A percentile compares a stretch with the other conserved stretches of the same genome.
phyloP scores from a whole-genome alignment of 2,113 vertebrate genomes.

The Myiopsitta monachus region DNA sequence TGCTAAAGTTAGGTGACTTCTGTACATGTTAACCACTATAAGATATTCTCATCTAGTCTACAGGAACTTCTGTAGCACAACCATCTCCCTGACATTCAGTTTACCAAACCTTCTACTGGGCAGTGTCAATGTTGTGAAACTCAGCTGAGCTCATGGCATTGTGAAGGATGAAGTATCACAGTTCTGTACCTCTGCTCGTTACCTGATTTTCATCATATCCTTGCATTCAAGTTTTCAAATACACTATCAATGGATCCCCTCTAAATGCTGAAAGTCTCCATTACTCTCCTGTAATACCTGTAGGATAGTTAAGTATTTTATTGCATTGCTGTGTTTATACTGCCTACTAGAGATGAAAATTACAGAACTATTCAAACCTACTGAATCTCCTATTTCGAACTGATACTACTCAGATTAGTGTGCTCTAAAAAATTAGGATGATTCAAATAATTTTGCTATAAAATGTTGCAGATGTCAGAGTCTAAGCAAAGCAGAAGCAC shows the following conservation, averaged over 20 bases:
- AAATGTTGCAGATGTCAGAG: background rate
- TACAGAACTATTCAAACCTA: background rate
- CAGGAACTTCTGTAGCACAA: background rate
- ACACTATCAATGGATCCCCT: background rate
- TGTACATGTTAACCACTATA: background rate
- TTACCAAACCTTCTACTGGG: background rate
- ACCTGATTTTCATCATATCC: background rate
- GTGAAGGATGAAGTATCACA: background rate
- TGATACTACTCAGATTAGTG: background rate
- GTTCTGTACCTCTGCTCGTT: background rate
- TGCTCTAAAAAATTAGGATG: background rate
- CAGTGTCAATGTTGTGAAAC: background rate
- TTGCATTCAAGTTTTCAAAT: background rate
- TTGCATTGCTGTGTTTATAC: background rate
- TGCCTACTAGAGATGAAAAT: background rate
- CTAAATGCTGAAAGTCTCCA: background rate
- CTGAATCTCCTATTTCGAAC: background rate
- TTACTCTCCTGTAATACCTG: background rate
- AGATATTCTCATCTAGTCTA: background rate
- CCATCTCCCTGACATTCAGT: background rate
- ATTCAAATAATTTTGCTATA: background rate
- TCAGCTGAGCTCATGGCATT: accelerated
- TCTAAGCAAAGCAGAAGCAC: background rate
- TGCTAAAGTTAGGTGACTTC: background rate
- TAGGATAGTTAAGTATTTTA: background rate